These are phyloP conservation scores for Apaloderma vittatum DNA, from an alignment of 2,113 vertebrate species.

Conservation along the genomic window DNA sequence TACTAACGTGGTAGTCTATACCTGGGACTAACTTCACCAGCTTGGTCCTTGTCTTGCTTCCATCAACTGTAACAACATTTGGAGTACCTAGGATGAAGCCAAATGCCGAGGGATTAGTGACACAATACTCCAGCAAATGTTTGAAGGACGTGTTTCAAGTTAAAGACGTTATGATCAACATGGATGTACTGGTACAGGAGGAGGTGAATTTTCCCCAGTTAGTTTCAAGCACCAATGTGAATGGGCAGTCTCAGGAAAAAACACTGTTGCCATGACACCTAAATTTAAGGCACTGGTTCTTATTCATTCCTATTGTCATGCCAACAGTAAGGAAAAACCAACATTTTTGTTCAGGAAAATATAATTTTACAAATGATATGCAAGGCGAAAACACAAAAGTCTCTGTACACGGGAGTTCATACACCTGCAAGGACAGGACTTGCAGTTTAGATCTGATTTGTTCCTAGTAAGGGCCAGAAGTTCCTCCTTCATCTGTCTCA, in stretches of 20 bases:
- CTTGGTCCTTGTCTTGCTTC: conserved; percentile 81
- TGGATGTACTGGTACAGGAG: neutral
- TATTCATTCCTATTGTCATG: neutral
- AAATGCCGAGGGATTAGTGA: neutral
- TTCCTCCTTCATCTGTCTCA: neutral
- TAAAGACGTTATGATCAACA: neutral
- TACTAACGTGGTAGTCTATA: conserved; percentile 86
- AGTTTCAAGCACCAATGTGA: neutral
- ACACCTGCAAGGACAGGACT: neutral
- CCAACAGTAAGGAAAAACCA: neutral
- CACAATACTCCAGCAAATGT: neutral
- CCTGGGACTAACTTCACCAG: conserved; percentile 89
- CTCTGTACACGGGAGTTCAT: neutral
- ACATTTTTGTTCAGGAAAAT: neutral
- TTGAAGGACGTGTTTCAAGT: neutral
- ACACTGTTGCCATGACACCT: neutral
- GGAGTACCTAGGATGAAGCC: conserved; percentile 80
- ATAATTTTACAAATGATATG: neutral
- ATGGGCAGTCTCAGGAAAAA: neutral
- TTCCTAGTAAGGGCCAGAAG: neutral
- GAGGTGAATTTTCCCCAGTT: neutral
- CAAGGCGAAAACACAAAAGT: neutral
- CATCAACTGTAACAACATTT: conserved; percentile 83
- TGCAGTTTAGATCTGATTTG: neutral
- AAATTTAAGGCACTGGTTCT: neutral